These are phyloP conservation scores for Apostichopus leukothele DNA, from an alignment of 53 echinoderm and acorn worm species.

Conservation along the genomic window DNA sequence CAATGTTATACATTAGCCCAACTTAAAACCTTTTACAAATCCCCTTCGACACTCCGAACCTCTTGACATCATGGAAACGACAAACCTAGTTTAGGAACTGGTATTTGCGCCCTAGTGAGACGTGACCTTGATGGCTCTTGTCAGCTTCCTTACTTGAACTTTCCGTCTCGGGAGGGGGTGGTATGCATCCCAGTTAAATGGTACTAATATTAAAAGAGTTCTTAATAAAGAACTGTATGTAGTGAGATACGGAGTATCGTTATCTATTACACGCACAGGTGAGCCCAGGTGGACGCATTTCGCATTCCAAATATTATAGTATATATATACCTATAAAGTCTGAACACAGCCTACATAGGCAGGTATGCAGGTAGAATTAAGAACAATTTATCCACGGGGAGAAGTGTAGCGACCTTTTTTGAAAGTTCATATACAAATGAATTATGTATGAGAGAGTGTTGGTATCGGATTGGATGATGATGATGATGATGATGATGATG, in stretches of 20 bases:
- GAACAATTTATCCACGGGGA: background rate
- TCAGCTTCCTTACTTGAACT: conserved; percentile 1
- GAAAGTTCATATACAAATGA: no score
- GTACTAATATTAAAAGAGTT: background rate
- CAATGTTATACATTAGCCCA: no score
- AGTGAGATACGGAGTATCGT: background rate
- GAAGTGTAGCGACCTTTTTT: background rate
- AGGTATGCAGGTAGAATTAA: background rate
- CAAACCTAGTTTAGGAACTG: background rate
- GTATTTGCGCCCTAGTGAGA: conserved; percentile 8
- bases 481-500: conserved; percentile 48
- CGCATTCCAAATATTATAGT: background rate
- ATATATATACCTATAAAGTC: background rate
- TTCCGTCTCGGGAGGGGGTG: background rate
- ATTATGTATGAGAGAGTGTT: no score
- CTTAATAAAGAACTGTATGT: background rate
- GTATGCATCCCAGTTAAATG: background rate
- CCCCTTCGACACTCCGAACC: no score
- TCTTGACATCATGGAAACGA: background rate
- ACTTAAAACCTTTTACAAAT: no score
- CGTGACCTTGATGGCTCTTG: conserved; percentile 21
- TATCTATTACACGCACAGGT: background rate
- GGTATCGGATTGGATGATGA: background rate
- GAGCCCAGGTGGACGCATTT: conserved; percentile 17
- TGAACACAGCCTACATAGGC: background rate